Conservation (phyloP, 2,797 vertebrate genomes). For the Pempheris klunzingeri region DNA sequence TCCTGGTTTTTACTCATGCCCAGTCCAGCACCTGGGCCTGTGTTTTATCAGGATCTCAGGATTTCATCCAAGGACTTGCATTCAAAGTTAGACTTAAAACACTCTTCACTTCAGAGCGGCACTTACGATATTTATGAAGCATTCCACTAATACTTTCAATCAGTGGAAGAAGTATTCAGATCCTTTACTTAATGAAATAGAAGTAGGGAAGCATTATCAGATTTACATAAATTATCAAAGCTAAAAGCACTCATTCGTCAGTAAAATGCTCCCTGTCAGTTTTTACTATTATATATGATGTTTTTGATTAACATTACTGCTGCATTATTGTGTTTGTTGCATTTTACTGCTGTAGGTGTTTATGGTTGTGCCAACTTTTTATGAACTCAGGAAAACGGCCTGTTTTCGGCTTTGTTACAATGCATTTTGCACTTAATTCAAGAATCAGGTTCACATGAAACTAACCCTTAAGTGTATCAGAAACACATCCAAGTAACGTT, state of each 20-base stretch:
- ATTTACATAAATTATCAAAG: no score
- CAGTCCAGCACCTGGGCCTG: not conserved
- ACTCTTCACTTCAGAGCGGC: not conserved
- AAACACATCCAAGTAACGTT: not conserved
- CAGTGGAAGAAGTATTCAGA: no score
- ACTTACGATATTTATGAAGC: not conserved
- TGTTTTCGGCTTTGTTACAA: no score
- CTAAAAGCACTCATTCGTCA: not conserved
- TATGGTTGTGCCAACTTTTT: no score
- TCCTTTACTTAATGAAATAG: no score
- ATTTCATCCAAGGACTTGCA: not conserved
- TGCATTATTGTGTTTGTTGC: not conserved
- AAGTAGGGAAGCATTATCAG: no score
- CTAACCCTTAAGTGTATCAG: not conserved
- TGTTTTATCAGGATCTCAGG: slow-evolving; percentile 1
- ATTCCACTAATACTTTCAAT: not conserved
- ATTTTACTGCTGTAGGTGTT: no score
- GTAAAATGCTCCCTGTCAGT: not conserved
- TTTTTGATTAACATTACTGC: not conserved
- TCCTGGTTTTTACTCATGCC: not conserved
- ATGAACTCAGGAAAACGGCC: no score
- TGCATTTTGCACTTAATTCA: no score
- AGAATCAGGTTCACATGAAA: no score
- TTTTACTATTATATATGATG: not conserved
- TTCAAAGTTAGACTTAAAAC: not conserved